Evolutionary conservation across 1,140 invertebrate species (phyloP).

Genomic region (Hyposmocoma kahamanoa): DNA sequence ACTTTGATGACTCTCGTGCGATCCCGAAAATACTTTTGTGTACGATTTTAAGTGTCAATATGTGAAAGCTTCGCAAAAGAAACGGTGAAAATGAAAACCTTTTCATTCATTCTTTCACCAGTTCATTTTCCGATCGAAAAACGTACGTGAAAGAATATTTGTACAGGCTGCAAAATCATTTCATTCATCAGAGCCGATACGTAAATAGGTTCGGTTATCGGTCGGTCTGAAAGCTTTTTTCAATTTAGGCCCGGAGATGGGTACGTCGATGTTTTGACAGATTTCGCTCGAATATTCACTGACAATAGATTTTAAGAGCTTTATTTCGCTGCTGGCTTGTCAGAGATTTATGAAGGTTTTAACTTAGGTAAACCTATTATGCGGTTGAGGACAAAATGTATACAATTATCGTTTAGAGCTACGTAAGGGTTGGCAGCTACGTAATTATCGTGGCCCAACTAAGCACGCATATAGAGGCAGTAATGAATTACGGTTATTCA

Average conservation of each 20-base stretch:
- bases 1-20: conserved; percentile 14
- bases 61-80: too few relatives aligned
- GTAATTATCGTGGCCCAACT: too few relatives aligned
- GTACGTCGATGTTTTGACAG: conserved; percentile 16
- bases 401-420: too few relatives aligned
- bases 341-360: background rate
- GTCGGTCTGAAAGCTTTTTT: conserved; percentile 36
- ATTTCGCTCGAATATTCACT: conserved; percentile 10
- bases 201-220: conserved; percentile 24
- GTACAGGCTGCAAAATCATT: conserved; percentile 30
- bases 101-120: background rate
- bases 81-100: background rate
- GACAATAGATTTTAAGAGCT: conserved; percentile 4
- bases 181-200: conserved; percentile 30
- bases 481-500: too few relatives aligned
- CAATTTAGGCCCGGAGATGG: conserved; percentile 23
- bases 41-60: background rate
- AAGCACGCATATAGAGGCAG: too few relatives aligned
- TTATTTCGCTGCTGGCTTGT: background rate
- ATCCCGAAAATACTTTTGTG: background rate
- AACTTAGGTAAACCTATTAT: background rate
- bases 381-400: background rate
- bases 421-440: too few relatives aligned
- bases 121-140: conserved; percentile 7
- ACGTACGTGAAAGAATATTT: conserved; percentile 25